phyloP scores from a whole-genome alignment of 2,797 vertebrate genomes.

The Erethizon dorsatum region DNA sequence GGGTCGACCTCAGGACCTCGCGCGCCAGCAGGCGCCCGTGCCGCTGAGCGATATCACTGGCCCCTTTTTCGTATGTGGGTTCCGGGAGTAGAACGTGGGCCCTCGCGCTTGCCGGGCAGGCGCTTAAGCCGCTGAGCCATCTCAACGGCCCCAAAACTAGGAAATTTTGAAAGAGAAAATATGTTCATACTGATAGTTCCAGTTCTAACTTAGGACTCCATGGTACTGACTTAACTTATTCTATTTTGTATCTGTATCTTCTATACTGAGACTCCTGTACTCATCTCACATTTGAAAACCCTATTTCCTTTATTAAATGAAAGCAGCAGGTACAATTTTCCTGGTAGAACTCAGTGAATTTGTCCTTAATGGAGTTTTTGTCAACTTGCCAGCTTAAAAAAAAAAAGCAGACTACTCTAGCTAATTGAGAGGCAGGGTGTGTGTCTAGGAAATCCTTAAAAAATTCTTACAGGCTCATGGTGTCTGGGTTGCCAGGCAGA shows the following conservation, averaged over 20 bases:
- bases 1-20: too few species aligned
- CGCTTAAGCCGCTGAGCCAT: too few species aligned
- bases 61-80: too few species aligned
- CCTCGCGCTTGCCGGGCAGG: too few species aligned
- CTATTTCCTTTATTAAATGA: neutral
- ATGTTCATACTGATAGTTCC: neutral
- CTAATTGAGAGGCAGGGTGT: neutral
- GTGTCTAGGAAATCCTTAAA: neutral
- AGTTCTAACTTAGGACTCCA: neutral
- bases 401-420: neutral
- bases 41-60: too few species aligned
- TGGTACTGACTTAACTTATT: neutral
- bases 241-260: neutral
- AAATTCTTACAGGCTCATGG: neutral
- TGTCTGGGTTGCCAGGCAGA: neutral
- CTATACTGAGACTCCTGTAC: neutral
- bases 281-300: neutral
- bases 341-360: conserved; percentile 7
- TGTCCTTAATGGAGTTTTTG: conserved; percentile 16
- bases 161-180: neutral
- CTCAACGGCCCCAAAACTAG: too few species aligned
- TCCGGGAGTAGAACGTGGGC: too few species aligned
- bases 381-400: neutral
- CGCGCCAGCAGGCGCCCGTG: too few species aligned
- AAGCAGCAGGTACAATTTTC: conserved; percentile 19